Conservation (phyloP, 2,113 vertebrate species). For the Pangasianodon hypophthalmus region DNA sequence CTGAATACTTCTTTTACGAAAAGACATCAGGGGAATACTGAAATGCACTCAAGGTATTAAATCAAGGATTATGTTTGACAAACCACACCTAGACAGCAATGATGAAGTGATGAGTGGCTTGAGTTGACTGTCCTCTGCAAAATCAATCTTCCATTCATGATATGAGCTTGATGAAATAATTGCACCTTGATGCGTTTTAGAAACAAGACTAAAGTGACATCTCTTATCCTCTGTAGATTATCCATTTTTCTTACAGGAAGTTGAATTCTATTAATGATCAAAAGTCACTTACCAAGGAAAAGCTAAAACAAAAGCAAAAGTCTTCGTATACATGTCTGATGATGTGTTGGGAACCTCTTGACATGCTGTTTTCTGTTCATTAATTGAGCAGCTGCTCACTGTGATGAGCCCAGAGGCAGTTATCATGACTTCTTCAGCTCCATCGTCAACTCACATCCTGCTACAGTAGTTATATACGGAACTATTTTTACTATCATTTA, state of each 20-base stretch:
- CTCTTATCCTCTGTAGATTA: neutral
- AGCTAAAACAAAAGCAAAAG: slow-evolving; percentile 69
- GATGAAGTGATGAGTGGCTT: neutral
- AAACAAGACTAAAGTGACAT: neutral
- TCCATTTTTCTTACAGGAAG: neutral
- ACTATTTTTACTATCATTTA: neutral
- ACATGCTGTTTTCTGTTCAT: slow-evolving; percentile 79
- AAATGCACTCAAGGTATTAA: neutral
- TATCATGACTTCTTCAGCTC: slow-evolving; percentile 64
- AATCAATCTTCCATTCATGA: neutral
- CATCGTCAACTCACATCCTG: slow-evolving; percentile 62
- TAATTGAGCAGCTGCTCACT: slow-evolving; percentile 81
- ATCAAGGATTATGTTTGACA: neutral
- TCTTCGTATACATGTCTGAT: slow-evolving; percentile 69
- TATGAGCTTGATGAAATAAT: neutral
- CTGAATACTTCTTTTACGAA: neutral
- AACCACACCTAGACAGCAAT: neutral
- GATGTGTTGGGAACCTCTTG: slow-evolving; percentile 75
- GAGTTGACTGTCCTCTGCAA: neutral
- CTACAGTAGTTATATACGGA: slow-evolving; percentile 49
- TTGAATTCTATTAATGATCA: slow-evolving; percentile 29
- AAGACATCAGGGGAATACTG: neutral
- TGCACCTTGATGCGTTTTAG: neutral
- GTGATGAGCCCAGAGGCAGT: slow-evolving; percentile 78
- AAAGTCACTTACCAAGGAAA: slow-evolving; percentile 62